Evolutionary conservation across 2,113 vertebrate species (phyloP), one percentile per base, ranked within the genome.

Genomic region (Rhinolophus ferrumequinum): DNA sequence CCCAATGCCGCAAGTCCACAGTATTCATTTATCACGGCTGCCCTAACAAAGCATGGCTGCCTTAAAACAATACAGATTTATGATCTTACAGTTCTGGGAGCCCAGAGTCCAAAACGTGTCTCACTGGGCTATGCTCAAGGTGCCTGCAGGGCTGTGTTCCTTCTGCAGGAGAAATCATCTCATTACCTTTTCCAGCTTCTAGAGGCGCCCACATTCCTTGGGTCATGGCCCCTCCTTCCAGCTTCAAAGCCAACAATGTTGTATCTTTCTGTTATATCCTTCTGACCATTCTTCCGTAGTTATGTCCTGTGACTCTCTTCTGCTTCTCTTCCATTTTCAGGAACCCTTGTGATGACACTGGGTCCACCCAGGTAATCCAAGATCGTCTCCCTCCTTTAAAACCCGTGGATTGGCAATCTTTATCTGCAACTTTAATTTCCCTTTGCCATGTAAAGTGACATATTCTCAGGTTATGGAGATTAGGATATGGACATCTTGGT

Each of bases 1-100:
- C 41, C 76, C n/a, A 6, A 3, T 1, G 8, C 75, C n/a, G 5
- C 4, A 8, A 12, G 0, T 9, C 22, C 50, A 5, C 22, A 7
- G 10, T 26, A 5, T 58, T 66, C 33, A 2, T 16, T 56, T 44
- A 24, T 66, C 2, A 2, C 5, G 10, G 12, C 24, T 0, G 5
- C 24, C 33, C 24, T 54, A 4, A 54, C 22, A 28, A 35, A 30
- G 5, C 3, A 1, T 4, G 8, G 1, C 28, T n/a, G 50, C 58
- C 44, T 52, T 76, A 5, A 47, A 52, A 44, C 35, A 35, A 3
- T 10, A 6, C 60, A 6, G 5, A 35, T 24, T 44, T 83, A 11
- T 16, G 12, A 18, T 5, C n/a, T 22, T 21, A 19, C 1, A 4
- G 21, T 30, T 88, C 82, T 19, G 66, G 18, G 41, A 56, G 80